Conservation (phyloP, 2,797 vertebrate genomes). For the Myotis myotis region DNA sequence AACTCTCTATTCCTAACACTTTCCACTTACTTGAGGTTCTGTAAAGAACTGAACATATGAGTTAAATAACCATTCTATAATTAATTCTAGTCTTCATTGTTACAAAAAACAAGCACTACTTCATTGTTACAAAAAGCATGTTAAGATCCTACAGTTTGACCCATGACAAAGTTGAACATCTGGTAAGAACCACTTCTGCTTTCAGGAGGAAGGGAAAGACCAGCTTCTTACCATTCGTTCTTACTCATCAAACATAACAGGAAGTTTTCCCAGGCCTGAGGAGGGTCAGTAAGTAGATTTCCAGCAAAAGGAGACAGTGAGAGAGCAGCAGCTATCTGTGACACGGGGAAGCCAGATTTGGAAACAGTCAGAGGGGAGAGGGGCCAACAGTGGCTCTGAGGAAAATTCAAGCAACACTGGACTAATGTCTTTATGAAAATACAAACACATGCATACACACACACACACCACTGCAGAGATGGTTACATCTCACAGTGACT, state of each 20-base stretch:
- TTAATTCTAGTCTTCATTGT: not conserved
- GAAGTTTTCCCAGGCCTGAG: not conserved
- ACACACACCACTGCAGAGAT: not conserved
- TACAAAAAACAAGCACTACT: not conserved
- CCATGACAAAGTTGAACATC: not conserved
- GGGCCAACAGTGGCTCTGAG: not conserved
- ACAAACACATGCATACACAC: not conserved
- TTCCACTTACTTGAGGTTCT: not conserved
- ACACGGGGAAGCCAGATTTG: not conserved
- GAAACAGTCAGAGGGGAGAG: not conserved
- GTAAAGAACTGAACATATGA: not conserved
- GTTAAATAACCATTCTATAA: not conserved
- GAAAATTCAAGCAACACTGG: not conserved
- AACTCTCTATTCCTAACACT: not conserved
- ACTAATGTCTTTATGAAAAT: not conserved
- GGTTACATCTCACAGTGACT: not conserved
- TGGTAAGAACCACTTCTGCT: conserved; percentile 59
- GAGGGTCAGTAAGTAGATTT: not conserved
- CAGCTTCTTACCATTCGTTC: not conserved
- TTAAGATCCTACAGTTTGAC: not conserved
- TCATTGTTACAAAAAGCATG: not conserved
- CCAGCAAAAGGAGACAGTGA: not conserved
- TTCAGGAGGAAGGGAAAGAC: not conserved
- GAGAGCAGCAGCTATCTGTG: not conserved
- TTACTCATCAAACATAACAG: conserved; percentile 44